Conservation (phyloP, 2,797 vertebrate species). For the Cynodonichthys magdalenae region DNA sequence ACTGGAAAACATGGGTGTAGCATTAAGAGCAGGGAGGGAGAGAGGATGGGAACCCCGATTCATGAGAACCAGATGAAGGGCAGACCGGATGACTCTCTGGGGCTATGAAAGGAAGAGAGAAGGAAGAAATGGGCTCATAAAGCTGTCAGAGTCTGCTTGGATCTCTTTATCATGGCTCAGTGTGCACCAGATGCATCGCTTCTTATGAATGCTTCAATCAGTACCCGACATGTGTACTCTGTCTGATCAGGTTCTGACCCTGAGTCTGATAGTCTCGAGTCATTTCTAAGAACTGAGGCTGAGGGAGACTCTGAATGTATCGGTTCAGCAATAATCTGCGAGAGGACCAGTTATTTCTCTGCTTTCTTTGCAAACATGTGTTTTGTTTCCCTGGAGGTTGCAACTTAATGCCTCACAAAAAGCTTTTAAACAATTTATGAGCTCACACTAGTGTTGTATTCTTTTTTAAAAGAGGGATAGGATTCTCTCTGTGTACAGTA, state of each 20-base stretch:
- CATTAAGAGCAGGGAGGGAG: conserved; percentile 41
- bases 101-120: conserved; percentile 63
- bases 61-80: conserved; percentile 82
- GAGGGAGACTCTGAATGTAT: conserved; percentile 28
- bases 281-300: conserved; percentile 30
- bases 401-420: conserved; percentile 27
- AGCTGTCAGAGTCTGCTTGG: conserved; percentile 69
- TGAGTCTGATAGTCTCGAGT: conserved; percentile 32
- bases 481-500: not conserved
- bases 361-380: conserved; percentile 15
- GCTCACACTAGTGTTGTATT: conserved; percentile 7
- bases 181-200: conserved; percentile 54
- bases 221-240: conserved; percentile 52
- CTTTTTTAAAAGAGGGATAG: conserved; percentile 1
- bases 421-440: conserved; percentile 22
- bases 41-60: conserved; percentile 55
- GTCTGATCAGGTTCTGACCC: conserved; percentile 42
- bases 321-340: not conserved
- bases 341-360: conserved; percentile 8
- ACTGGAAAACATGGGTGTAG: conserved; percentile 18
- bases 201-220: conserved; percentile 56
- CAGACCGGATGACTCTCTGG: conserved; percentile 71
- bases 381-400: conserved; percentile 35
- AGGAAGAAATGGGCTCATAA: conserved; percentile 72
- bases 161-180: conserved; percentile 71